phyloP scores from a whole-genome alignment of 2,888 invertebrate genomes.

The Eurois occulta region DNA sequence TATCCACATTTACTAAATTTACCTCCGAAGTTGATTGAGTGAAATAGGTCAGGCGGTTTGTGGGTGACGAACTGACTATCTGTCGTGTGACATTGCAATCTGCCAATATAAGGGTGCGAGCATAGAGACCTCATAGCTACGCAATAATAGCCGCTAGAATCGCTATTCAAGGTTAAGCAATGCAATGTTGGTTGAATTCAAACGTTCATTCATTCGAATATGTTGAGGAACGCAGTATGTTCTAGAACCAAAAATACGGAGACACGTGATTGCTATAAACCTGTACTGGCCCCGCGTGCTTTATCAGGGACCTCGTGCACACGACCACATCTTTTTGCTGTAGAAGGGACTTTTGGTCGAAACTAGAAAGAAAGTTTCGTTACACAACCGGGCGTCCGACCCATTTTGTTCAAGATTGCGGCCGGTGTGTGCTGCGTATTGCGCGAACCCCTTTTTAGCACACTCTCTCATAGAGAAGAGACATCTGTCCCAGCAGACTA shows the following conservation, averaged over 20 bases:
- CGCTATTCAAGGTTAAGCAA: not conserved
- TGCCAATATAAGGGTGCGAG: not conserved
- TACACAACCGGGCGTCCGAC: too few relatives aligned
- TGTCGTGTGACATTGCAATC: conserved; percentile 1
- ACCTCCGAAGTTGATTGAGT: conserved; percentile 24
- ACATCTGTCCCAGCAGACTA: not conserved
- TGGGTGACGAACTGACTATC: conserved; percentile 10
- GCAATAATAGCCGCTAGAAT: not conserved
- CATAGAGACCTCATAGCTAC: not conserved
- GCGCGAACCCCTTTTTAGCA: not conserved
- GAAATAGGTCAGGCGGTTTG: conserved; percentile 49
- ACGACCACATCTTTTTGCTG: not conserved
- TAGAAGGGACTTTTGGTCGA: not conserved
- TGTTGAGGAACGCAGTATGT: not conserved
- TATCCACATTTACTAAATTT: not conserved
- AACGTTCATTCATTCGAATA: too few relatives aligned
- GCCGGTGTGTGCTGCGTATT: not conserved
- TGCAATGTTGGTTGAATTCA: not conserved
- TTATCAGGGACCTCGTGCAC: not conserved
- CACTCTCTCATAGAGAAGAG: not conserved
- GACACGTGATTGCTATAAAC: not conserved
- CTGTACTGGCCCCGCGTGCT: not conserved
- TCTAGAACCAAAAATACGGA: not conserved
- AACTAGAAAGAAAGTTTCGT: not conserved
- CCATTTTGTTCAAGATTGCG: not conserved